Evolutionary conservation across 2,888 invertebrate species (phyloP), one percentile per base, ranked within the genome.

Genomic region (Drosophila villosipedis): DNA sequence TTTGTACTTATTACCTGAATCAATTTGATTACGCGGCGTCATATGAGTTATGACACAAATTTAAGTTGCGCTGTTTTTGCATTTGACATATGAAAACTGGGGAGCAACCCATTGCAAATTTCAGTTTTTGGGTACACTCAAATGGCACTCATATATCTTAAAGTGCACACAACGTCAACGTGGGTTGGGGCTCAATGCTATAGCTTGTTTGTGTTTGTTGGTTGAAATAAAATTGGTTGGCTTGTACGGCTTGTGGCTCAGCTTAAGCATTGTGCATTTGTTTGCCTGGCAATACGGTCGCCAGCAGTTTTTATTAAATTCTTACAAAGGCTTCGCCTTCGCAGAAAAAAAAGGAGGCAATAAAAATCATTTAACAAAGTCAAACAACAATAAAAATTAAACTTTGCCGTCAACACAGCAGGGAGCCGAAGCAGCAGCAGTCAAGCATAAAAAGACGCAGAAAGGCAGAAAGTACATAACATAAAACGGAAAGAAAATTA

Each of bases 321-420:
- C 85, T 80, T 85, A 78, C 85, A 84, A 84, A 84, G 84, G 90
- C 85, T 89, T 87, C 84, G 53, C 31, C 58, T 25, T 31, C 33
- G 58, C 63, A 65, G 53, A 35, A 55, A 35, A 33, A 33, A 12
- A 28, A 25, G 59, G 83, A 84, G 89, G 86, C 86, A 87, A 87
- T 90, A 90, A 87, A 87, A 87, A 87, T 87, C 91, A 87, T 90
- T 87, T 87, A 89, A 87, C 86, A 90, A 87, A 87, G 90, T 87
- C 86, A 90, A 87, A 87, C 91, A 90, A 87, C 88, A 90, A 87
- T 89, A 87, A 90, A 87, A 83, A 87, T 90, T 87, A 90, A 84
- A 87, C 91, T 89, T 87, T 89, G 88, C 91, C 88, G 91, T 87
- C 91, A 89, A 89, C 84, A 75, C 69, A 78, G 79, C 64, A 61